Evolutionary conservation across 2,797 vertebrate genomes (phyloP).

Genomic region (Anas capensis): DNA sequence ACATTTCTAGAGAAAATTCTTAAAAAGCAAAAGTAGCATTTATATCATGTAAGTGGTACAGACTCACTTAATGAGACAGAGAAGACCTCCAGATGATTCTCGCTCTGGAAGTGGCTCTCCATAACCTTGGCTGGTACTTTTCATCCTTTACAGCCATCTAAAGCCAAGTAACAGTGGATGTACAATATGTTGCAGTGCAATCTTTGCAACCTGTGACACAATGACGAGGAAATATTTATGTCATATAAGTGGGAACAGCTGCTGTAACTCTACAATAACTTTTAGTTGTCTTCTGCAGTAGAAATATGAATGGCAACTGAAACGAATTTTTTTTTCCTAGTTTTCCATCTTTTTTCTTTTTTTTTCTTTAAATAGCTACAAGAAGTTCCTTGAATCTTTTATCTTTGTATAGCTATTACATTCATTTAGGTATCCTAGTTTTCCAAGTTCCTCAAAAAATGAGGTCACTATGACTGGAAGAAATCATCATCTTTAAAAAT

Average conservation of each 20-base stretch:
- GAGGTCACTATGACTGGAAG: neutral
- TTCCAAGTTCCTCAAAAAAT: neutral
- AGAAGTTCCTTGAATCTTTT: neutral
- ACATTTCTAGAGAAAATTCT: neutral
- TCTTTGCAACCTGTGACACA: neutral
- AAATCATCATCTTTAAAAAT: neutral
- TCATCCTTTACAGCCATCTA: neutral
- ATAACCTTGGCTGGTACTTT: neutral
- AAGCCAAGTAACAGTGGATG: neutral
- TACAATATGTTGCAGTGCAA: neutral
- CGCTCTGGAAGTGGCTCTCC: neutral
- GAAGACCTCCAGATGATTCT: neutral
- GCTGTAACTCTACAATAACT: neutral
- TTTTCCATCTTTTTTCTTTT: neutral
- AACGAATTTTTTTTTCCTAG: neutral
- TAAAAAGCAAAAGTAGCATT: neutral
- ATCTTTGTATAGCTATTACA: neutral
- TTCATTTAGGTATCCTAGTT: neutral
- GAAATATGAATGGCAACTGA: neutral
- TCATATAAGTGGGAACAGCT: neutral
- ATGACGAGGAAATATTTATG: neutral
- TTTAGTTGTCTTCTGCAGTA: neutral
- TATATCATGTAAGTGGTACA: neutral
- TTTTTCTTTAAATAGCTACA: neutral
- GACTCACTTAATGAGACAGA: neutral